Conservation (phyloP, 1,140 invertebrate genomes). For the Megalopta genalis region DNA sequence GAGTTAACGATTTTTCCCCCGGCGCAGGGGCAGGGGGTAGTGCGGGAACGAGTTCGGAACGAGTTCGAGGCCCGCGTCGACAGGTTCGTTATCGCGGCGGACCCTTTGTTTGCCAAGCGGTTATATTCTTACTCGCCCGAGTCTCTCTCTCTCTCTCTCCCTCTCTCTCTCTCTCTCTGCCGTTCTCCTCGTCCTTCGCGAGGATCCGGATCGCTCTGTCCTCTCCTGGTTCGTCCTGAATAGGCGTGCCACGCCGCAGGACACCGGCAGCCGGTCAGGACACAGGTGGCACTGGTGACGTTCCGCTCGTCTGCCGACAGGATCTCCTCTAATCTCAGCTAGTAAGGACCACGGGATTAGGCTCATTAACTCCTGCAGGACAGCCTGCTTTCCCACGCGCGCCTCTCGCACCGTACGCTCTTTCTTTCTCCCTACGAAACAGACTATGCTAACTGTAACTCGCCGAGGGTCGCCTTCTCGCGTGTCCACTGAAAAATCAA, state of each 20-base stretch:
- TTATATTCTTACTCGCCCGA: constrained; percentile 61
- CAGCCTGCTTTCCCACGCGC: constrained; percentile 71
- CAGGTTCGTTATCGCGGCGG: constrained; percentile 75
- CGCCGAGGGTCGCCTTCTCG: too few relatives aligned
- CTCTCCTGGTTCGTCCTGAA: constrained; percentile 39
- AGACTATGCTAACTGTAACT: background rate
- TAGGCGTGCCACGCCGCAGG: constrained; percentile 64
- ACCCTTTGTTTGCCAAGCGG: constrained; percentile 69
- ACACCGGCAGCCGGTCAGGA: constrained; percentile 61
- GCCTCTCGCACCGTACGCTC: constrained; percentile 11
- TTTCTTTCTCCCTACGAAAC: constrained; percentile 25
- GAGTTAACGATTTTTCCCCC: constrained; percentile 70
- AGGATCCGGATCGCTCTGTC: constrained; percentile 13
- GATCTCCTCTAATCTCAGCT: constrained; percentile 71
- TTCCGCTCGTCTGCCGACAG: constrained; percentile 52
- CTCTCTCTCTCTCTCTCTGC: background rate
- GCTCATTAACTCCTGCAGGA: constrained; percentile 75
- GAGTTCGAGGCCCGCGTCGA: constrained; percentile 67
- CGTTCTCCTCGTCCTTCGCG: constrained; percentile 13
- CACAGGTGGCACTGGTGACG: constrained; percentile 70
- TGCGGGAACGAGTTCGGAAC: constrained; percentile 72
- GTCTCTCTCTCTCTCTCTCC: constrained; percentile 27
- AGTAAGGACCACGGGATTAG: constrained; percentile 70
- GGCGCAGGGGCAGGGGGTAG: constrained; percentile 20
- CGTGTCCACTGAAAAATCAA: too few relatives aligned